Evolutionary conservation across 2,888 invertebrate genomes (phyloP), one percentile per base, ranked within the genome.

Genomic region (Sipha maydis): DNA sequence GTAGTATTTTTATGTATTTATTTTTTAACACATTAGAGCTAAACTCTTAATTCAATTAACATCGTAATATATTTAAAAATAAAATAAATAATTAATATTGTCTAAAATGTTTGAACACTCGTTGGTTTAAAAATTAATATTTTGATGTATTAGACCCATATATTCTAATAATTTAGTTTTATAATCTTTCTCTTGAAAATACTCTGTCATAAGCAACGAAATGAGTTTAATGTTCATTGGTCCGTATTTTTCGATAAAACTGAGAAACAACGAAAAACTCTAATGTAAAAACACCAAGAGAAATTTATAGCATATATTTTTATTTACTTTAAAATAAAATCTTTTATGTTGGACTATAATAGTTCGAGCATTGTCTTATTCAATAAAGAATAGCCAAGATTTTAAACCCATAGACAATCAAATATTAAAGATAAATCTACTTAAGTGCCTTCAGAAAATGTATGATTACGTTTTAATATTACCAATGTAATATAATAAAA

Each of bases 181-280:
- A 61, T 61, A 28, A 56, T 61, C 14, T 8, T 17, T 31, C 56
- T 56, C 14, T 83, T 17, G 3, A 56, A 83, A 83, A 73, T 34
- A n/a, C 34, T 73, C 73, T 75, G 28, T 21, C 38, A 83, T 28
- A 38, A 56, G 75, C 56, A 75, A 75, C 38, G 21, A 38, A 61
- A 56, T 34, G 56, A 83, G 38, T 73, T 83, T 25, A 83, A 75
- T 83, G 75, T 83, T 28, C 83, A 83, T 83, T 38, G 56, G 61
- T 75, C 56, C 56, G 75, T 48, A 83, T 83, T 83, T 38, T 75
- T 61, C 56, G 34, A 75, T 83, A 61, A 75, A 83, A 75, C 73
- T 38, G 28, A 83, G 61, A 56, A 75, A 79, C 56, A 25, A 25
- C 38, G 61, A 61, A 75, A 17, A 61, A 75, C 21, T n/a, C 3